These are phyloP conservation scores for Ceramica pisi DNA, from an alignment of 2,888 invertebrate genomes.

Conservation along the genomic window DNA sequence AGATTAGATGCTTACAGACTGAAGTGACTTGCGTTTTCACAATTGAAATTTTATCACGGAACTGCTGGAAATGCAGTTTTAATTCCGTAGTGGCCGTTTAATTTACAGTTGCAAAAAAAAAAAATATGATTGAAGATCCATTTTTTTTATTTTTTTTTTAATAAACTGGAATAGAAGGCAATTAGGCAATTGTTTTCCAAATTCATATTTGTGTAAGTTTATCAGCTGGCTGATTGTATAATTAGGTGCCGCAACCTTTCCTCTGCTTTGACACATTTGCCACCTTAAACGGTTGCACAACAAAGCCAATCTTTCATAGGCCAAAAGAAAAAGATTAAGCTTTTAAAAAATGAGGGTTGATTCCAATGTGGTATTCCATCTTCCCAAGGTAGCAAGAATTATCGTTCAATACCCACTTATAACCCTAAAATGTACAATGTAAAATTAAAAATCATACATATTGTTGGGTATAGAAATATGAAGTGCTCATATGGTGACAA, in stretches of 20 bases:
- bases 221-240: neutral
- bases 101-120: neutral
- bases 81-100: neutral
- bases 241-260: constrained; percentile 6
- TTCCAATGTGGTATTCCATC: constrained; percentile 4
- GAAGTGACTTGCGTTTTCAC: constrained; percentile 56
- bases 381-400: constrained; percentile 59
- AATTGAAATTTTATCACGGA: constrained; percentile 43
- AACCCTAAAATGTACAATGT: constrained; percentile 74
- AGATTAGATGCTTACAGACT: constrained; percentile 52
- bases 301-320: constrained; percentile 30
- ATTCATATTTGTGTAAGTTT: neutral
- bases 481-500: constrained; percentile 76
- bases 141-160: too few species aligned
- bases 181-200: neutral
- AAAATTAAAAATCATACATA: constrained; percentile 75
- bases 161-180: neutral
- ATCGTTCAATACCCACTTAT: constrained; percentile 74
- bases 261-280: neutral
- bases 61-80: neutral
- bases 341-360: constrained; percentile 35
- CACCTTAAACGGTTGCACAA: constrained; percentile 18
- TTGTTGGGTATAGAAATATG: constrained; percentile 72
- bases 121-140: neutral
- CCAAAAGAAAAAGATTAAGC: constrained; percentile 47